phyloP scores from a whole-genome alignment of 1,140 invertebrate species.

The Lycorma delicatula region DNA sequence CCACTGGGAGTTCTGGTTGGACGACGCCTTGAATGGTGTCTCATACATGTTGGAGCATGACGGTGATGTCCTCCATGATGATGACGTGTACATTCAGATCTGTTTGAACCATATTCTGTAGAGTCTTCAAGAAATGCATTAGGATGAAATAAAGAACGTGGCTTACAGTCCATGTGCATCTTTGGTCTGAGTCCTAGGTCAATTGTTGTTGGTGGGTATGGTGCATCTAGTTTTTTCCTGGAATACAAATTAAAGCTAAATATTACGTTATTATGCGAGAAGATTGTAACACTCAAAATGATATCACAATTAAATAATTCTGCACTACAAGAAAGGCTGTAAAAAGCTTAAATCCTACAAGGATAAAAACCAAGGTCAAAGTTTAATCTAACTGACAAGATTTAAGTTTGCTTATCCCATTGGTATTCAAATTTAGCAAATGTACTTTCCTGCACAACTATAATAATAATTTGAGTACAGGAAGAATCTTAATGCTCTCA shows the following conservation, averaged over 20 bases:
- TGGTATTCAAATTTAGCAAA: no score
- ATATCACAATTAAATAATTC: no score
- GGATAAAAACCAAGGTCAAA: no score
- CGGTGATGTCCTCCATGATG: slow-evolving; percentile 2
- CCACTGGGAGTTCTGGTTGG: slow-evolving; percentile 22
- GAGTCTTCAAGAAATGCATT: slow-evolving; percentile 33
- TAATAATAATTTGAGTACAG: no score
- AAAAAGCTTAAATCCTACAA: no score
- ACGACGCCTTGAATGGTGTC: slow-evolving; percentile 23
- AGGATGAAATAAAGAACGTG: slow-evolving; percentile 26
- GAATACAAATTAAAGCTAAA: neutral
- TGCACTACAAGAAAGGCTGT: no score
- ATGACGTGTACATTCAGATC: slow-evolving; percentile 20
- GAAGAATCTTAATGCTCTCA: no score
- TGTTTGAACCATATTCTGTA: slow-evolving; percentile 27
- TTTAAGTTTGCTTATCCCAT: no score
- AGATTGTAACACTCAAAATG: no score
- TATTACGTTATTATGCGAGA: no score
- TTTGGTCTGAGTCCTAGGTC: slow-evolving; percentile 20
- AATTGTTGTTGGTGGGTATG: slow-evolving; percentile 9
- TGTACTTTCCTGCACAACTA: no score
- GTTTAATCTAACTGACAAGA: no score
- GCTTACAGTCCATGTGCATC: slow-evolving; percentile 21
- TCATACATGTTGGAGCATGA: slow-evolving; percentile 21
- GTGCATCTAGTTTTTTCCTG: slow-evolving; percentile 19